Base-by-base conservation (phyloP, 2,113 vertebrate species). In the Vicugna pacos region DNA sequence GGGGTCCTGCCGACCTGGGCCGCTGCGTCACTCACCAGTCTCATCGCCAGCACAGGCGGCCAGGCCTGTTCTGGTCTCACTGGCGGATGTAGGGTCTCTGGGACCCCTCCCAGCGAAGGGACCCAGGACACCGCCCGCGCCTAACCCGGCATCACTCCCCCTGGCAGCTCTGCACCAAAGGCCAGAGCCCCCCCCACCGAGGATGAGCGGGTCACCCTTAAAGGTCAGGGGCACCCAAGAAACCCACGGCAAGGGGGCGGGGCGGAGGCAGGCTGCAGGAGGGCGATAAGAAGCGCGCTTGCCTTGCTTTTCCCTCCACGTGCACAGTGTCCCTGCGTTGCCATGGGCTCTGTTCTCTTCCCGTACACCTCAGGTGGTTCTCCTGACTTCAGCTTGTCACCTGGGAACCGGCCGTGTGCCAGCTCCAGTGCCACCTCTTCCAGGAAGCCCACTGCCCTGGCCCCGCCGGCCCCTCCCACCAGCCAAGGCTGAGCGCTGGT, bases 401-500 rank as follows among this genome's bases (percentile, higher is more conserved):
- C 69, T 32, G 16, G 54, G 52, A 69, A 8, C 30, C 1, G 62
- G 82, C 2, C 35, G 5, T 11, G 12, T 7, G 38, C 65, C 88
- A 16, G 38, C 50, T n/a, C 20, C 3, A 28, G 42, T 3, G 42
- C 65, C 30, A 16, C 35, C 67, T 75, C 65, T 84, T 76, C 32
- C 79, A 50, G 73, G 60, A 70, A 80, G 79, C 89, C 24, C 6
- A 0, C 22, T 12, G 11, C n/a, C 11, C 14, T 3, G 3, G 52
- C 5, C 0, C 1, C 7, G 0, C 8, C 20, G 9, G 0, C 38
- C 2, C 2, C 38, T 15, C 10, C 24, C 42, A 26, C 42, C 20
- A 75, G 32, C 46, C 79, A 38, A 54, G 54, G 52, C 38, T 30
- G 46, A 10, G 30, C 0, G 1, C 20, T 4, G 1, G 12, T 48